Evolutionary conservation across 2,797 vertebrate genomes (phyloP).

Genomic region (Gorsachius magnificus): DNA sequence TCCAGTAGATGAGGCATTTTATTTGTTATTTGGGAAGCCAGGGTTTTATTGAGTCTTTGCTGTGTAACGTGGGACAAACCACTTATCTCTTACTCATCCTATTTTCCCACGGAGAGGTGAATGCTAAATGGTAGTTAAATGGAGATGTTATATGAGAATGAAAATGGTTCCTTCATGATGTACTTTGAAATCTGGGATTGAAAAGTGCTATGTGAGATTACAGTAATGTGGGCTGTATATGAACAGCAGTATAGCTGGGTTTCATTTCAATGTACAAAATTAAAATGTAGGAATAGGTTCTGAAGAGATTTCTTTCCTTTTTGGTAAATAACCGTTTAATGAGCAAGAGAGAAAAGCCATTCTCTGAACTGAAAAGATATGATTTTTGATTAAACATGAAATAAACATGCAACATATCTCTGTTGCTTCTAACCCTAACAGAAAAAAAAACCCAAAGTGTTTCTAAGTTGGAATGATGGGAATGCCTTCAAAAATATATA

Average conservation of each 20-base stretch:
- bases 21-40: neutral
- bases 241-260: neutral
- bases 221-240: neutral
- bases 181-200: neutral
- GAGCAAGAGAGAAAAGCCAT: neutral
- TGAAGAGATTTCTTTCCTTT: neutral
- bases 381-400: neutral
- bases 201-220: neutral
- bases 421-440: neutral
- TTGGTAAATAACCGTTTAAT: neutral
- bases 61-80: neutral
- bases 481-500: neutral
- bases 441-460: neutral
- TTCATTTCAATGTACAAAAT: neutral
- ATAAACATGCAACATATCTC: neutral
- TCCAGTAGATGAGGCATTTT: neutral
- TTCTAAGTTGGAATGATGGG: constrained; percentile 10
- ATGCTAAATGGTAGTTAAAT: neutral
- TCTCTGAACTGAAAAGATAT: neutral
- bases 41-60: neutral
- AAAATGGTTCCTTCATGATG: neutral
- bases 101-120: neutral
- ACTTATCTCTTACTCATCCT: neutral
- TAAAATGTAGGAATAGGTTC: neutral
- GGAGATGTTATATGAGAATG: neutral